Conservation (phyloP, 2,113 vertebrate species). For the Hippocampus zosterae region DNA sequence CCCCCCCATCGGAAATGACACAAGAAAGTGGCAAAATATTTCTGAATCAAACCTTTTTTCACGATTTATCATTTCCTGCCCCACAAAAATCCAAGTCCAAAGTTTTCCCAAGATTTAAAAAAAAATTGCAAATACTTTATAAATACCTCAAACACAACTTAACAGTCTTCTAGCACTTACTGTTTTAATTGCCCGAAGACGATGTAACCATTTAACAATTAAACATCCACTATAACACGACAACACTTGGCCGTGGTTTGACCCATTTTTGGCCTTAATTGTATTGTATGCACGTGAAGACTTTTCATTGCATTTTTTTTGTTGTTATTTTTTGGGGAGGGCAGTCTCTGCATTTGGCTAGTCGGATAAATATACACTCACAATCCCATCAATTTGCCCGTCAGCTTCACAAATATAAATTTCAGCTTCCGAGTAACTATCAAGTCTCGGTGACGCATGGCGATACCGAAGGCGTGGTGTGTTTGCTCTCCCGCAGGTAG, state of each 20-base stretch:
- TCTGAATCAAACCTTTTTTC: neutral
- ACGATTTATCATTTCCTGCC: neutral
- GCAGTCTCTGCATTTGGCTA: neutral
- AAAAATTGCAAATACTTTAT: neutral
- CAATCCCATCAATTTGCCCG: no score
- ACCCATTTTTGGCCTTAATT: neutral
- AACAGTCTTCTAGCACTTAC: neutral
- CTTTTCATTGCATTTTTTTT: no score
- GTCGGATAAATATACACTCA: neutral
- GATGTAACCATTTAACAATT: no score
- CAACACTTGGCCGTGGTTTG: neutral
- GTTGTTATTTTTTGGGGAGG: no score
- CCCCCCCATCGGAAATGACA: no score
- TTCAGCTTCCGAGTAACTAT: neutral
- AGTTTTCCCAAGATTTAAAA: neutral
- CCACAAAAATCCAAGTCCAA: neutral
- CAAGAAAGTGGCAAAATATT: no score
- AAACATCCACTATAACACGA: neutral
- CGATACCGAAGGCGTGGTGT: conserved; percentile 12
- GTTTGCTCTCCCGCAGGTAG: neutral
- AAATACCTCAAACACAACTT: neutral
- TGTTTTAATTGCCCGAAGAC: neutral
- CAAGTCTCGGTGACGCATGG: neutral
- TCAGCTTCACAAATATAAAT: no score
- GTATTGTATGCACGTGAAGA: neutral